Conservation (phyloP, 1,140 invertebrate genomes). For the Littorina saxatilis region DNA sequence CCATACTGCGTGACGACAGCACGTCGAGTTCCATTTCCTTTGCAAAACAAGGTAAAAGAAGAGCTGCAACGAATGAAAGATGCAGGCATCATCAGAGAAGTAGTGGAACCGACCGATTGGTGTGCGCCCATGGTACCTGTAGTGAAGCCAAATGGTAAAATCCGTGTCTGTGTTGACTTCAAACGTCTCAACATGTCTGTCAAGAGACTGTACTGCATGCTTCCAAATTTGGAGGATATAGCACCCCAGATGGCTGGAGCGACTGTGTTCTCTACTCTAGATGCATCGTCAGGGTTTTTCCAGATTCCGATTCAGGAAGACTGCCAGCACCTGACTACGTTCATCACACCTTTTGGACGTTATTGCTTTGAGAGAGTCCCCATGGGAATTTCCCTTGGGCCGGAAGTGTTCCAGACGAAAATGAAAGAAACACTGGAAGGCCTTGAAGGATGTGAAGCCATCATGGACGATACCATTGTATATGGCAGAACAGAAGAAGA, state of each 20-base stretch:
- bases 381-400: constrained; percentile 69
- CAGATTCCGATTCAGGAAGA: constrained; percentile 37
- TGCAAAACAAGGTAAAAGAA: constrained; percentile 10
- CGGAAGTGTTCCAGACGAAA: constrained; percentile 47
- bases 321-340: constrained; percentile 41
- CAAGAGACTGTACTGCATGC: constrained; percentile 25
- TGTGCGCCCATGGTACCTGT: not conserved
- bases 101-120: not conserved
- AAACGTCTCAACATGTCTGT: not conserved
- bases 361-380: constrained; percentile 72
- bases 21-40: constrained; percentile 27
- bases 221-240: constrained; percentile 45
- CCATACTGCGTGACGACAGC: constrained; percentile 31
- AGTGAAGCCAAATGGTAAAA: not conserved
- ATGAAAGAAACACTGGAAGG: constrained; percentile 47
- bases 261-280: constrained; percentile 52
- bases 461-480: constrained; percentile 63
- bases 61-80: not conserved
- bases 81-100: not conserved
- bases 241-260: constrained; percentile 60
- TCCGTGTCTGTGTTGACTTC: not conserved
- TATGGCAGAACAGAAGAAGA: constrained; percentile 51
- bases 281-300: constrained; percentile 40
- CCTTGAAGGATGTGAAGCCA: constrained; percentile 32
- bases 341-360: constrained; percentile 71